Base-by-base conservation (phyloP, 2,888 invertebrate species). In the Oscheius myriophilus region DNA sequence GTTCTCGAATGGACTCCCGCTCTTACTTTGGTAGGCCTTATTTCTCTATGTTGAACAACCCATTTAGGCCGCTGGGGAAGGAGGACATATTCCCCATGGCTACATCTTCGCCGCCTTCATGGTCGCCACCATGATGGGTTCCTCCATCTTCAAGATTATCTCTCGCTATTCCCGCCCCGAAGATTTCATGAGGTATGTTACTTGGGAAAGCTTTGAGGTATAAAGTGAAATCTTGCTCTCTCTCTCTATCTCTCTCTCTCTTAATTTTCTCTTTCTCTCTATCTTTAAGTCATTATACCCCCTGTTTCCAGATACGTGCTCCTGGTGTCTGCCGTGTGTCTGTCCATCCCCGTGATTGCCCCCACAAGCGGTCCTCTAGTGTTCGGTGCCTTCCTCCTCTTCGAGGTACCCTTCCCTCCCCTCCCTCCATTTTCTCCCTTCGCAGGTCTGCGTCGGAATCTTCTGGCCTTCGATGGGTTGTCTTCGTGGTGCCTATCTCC, bases 1-100 rank as follows among this genome's bases (percentile, higher is more conserved):
- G 89, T 89, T 14, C 78, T 89, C 70, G 89, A 89, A 81, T 89
- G 89, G 89, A 89, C 89, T 0, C 89, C 89, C 2, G 88, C 89
- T 2, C 82, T 89, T 9, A 87, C 88, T 14, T 67, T 72, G 55
- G 82, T 77, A 18, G 21, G 49, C 11, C 21, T 49, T 18, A 6
- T 18, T 6, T 9, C 23, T 0, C 7, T 49, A 2, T 6, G 3
- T 49, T 49, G 21, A 49, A 21, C 49, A 18, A 6, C 3, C 11
- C 3, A 6, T 49, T 61, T 70, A 41, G 63, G 70, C 74, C 14
- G 72, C 70, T 43, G 75, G 66, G 18, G 66, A 61, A 46, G 71
- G 81, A n/a, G 80, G 77, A 0, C 67, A 79, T 39, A 88, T 89
- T 55, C 89, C 89, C 12, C 89, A 89, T 83, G 89, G 89, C 18